These are phyloP conservation scores for Idaea straminata DNA, from an alignment of 2,888 invertebrate species.

Conservation along the genomic window DNA sequence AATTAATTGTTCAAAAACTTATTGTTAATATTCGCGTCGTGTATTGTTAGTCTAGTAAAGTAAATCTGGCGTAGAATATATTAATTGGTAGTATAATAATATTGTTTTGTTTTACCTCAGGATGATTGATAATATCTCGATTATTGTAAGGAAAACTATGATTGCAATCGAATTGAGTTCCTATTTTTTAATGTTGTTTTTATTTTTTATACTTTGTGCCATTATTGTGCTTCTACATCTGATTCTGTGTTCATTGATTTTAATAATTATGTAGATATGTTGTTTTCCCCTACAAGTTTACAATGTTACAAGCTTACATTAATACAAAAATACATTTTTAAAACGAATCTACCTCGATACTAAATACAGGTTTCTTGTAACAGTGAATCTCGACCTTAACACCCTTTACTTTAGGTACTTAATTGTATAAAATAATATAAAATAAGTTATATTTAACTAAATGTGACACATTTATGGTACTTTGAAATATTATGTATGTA, in stretches of 20 bases:
- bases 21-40: background rate
- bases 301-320: constrained; percentile 11
- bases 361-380: constrained; percentile 49
- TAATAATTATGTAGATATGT: constrained; percentile 1
- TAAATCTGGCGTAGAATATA: background rate
- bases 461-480: constrained; percentile 68
- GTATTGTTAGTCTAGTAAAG: background rate
- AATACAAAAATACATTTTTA: constrained; percentile 32
- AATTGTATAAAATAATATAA: constrained; percentile 68
- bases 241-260: background rate
- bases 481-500: constrained; percentile 67
- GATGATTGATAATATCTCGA: constrained; percentile 10
- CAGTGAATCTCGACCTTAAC: constrained; percentile 40
- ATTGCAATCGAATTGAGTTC: constrained; percentile 75
- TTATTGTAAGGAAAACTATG: constrained; percentile 18
- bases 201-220: constrained; percentile 57
- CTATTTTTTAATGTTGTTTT: constrained; percentile 66
- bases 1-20: no score
- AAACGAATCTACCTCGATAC: constrained; percentile 65
- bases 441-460: constrained; percentile 53
- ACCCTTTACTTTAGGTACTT: constrained; percentile 21
- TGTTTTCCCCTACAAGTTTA: constrained; percentile 12
- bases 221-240: constrained; percentile 26
- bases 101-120: constrained; percentile 1
- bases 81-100: background rate